phyloP scores from a whole-genome alignment of 2,113 vertebrate species.

The Lophochroa leadbeateri region DNA sequence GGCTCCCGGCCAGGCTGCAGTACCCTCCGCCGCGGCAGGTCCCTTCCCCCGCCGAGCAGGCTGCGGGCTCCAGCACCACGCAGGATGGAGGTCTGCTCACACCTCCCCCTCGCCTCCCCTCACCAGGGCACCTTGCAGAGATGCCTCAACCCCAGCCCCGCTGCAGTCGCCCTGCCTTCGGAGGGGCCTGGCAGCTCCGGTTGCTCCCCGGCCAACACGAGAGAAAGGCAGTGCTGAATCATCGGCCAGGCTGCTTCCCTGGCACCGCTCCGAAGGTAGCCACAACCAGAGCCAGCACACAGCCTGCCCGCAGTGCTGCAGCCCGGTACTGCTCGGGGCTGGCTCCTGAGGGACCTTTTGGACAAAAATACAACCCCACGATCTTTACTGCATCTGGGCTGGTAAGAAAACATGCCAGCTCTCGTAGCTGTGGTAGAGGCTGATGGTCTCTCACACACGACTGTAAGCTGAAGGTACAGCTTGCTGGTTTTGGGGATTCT shows the following conservation, averaged over 20 bases:
- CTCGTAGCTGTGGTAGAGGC: not conserved
- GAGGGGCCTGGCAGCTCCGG: not conserved
- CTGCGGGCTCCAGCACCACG: not conserved
- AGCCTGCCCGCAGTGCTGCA: not conserved
- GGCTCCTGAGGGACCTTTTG: not conserved
- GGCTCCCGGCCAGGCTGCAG: constrained; percentile 56
- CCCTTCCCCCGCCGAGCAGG: not conserved
- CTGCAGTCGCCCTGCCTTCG: not conserved
- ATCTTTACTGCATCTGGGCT: fast-evolving
- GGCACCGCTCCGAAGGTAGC: not conserved
- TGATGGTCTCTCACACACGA: fast-evolving
- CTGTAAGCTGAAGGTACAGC: not conserved
- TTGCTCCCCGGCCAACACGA: fast-evolving
- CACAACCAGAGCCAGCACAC: not conserved
- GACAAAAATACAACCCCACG: not conserved
- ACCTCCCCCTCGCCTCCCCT: not conserved
- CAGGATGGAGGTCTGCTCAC: not conserved
- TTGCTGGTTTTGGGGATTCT: fast-evolving
- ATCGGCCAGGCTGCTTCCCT: not conserved
- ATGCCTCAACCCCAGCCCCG: not conserved
- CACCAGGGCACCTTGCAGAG: not conserved
- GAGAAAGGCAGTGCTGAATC: not conserved
- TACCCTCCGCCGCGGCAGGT: constrained; percentile 21
- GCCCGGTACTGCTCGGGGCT: fast-evolving
- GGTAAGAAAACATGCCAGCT: not conserved